phyloP scores from a whole-genome alignment of 2,797 vertebrate species.

The Muscicapa striata region DNA sequence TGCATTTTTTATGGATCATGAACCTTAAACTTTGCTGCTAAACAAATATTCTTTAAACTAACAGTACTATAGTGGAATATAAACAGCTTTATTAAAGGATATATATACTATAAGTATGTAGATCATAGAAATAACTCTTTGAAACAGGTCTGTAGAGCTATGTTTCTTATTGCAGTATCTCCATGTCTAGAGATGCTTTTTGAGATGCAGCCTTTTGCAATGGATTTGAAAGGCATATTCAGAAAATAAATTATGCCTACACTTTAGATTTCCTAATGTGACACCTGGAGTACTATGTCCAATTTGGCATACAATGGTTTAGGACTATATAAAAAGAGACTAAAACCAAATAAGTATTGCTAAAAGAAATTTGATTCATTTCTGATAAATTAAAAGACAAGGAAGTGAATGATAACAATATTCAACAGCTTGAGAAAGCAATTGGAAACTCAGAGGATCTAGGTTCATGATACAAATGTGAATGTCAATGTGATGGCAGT shows the following conservation, averaged over 20 bases:
- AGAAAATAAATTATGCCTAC: neutral
- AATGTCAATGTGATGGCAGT: neutral
- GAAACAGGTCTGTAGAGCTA: neutral
- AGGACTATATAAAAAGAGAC: neutral
- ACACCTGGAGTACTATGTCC: neutral
- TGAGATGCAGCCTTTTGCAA: neutral
- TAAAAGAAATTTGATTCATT: neutral
- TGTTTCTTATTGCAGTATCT: neutral
- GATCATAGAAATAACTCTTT: neutral
- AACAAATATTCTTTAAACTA: neutral
- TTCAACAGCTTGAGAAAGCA: neutral
- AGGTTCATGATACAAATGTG: fast-evolving
- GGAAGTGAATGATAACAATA: neutral
- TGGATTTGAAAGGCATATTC: neutral
- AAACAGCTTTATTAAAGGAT: neutral
- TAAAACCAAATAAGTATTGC: neutral
- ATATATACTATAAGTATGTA: neutral
- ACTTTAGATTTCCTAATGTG: neutral
- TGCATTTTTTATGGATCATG: neutral
- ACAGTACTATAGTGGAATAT: neutral
- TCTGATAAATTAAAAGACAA: neutral
- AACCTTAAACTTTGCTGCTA: neutral
- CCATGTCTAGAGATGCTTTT: neutral
- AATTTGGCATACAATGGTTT: neutral
- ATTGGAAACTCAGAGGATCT: neutral